Percentiles rank a stretch among this genome's conserved stretches.
These are phyloP conservation scores for Myrmecobius fasciatus DNA, from an alignment of 2,113 vertebrate genomes.

Conservation along the genomic window DNA sequence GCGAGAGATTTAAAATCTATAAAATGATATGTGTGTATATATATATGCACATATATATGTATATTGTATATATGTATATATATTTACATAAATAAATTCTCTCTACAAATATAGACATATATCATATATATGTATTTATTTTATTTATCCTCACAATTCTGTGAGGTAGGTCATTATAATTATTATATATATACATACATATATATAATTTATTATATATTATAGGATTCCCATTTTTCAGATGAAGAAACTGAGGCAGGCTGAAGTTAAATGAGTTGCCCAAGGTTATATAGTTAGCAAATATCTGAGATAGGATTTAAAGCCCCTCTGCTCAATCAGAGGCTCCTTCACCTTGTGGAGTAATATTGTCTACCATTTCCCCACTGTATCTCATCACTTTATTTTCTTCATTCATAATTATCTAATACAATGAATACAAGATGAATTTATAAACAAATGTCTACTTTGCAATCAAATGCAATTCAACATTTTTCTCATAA, in stretches of 20 bases:
- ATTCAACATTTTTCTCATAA: conserved; percentile 6
- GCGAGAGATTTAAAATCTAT: not conserved
- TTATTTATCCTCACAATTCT: not conserved
- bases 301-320: not conserved
- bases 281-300: not conserved
- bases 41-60: not conserved
- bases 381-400: not conserved
- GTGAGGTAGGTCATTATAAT: not conserved
- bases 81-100: not conserved
- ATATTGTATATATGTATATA: not conserved
- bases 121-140: not conserved
- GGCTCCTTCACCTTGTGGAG: not conserved
- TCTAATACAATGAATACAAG: conserved; percentile 15
- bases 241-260: not conserved
- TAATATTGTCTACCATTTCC: not conserved
- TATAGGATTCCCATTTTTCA: not conserved
- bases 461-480: conserved; percentile 9
- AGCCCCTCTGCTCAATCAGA: not conserved
- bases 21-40: not conserved
- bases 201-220: not conserved
- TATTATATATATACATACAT: too few species aligned
- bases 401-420: not conserved
- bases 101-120: not conserved
- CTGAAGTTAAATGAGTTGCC: not conserved
- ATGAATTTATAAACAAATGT: not conserved